Percentiles rank a stretch among this genome's conserved stretches.
Conservation (phyloP, 2,113 vertebrate genomes). For the Larimichthys polyactis region DNA sequence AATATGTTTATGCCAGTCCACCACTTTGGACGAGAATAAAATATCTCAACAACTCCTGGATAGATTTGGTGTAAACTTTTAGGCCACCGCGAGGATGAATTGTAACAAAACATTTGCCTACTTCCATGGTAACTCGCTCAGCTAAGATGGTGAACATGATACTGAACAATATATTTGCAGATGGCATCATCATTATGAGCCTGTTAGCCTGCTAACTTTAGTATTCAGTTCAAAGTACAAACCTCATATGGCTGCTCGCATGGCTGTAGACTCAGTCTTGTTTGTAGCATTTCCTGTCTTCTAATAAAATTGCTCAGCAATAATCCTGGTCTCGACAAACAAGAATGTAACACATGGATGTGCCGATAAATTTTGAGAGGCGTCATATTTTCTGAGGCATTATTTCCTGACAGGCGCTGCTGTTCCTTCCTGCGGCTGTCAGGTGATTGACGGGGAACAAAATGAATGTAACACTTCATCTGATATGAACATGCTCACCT, state of each 20-base stretch:
- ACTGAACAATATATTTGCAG: too few relatives aligned
- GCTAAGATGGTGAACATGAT: too few relatives aligned
- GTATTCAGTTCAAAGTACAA: neutral
- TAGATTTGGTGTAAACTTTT: too few relatives aligned
- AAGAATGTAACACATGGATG: conserved; percentile 11
- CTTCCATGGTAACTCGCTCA: too few relatives aligned
- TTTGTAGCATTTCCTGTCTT: neutral
- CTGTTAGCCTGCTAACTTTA: neutral
- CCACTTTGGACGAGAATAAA: too few relatives aligned
- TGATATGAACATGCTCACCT: conserved; percentile 28
- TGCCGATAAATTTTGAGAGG: conserved; percentile 24
- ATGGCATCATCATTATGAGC: neutral
- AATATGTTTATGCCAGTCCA: too few relatives aligned
- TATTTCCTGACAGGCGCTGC: conserved; percentile 50
- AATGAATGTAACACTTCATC: conserved; percentile 48
- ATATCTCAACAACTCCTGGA: too few relatives aligned
- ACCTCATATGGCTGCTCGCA: neutral
- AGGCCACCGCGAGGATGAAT: too few relatives aligned
- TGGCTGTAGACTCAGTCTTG: neutral
- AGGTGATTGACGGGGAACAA: conserved; percentile 48
- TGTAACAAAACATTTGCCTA: too few relatives aligned
- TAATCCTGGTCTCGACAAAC: conserved; percentile 4
- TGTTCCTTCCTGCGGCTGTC: conserved; percentile 41
- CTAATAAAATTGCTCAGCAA: neutral
- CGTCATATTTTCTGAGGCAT: conserved; percentile 4